phyloP scores from a whole-genome alignment of 2,113 vertebrate species.

The Charadrius vociferus region DNA sequence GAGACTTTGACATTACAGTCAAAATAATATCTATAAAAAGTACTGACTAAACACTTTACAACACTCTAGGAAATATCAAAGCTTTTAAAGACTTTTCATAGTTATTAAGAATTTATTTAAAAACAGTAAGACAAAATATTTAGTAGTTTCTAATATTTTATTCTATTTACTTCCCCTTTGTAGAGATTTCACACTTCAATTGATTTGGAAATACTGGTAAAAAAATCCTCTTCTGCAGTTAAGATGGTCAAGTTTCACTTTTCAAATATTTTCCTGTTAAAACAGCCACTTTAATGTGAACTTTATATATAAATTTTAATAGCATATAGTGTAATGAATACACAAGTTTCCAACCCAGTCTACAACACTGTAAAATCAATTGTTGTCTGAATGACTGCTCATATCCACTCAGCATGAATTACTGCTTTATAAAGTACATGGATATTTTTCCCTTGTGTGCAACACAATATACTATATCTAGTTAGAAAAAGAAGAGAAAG shows the following conservation, averaged over 20 bases:
- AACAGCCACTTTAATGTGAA: slow-evolving; percentile 39
- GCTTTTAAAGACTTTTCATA: neutral
- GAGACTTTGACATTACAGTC: neutral
- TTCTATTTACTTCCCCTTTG: neutral
- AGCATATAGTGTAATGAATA: neutral
- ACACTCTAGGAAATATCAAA: neutral
- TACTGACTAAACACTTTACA: neutral
- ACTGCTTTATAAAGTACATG: slow-evolving; percentile 77
- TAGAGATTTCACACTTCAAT: neutral
- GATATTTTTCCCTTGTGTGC: slow-evolving; percentile 62
- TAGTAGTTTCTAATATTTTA: neutral
- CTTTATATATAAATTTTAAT: slow-evolving; percentile 50
- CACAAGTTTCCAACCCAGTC: slow-evolving; percentile 25
- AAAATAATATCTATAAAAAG: neutral
- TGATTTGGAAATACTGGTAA: neutral
- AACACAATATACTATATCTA: slow-evolving; percentile 37
- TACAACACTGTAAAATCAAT: slow-evolving; percentile 70
- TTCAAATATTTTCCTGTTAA: slow-evolving; percentile 3
- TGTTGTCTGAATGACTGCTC: slow-evolving; percentile 68
- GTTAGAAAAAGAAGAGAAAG: slow-evolving; percentile 48
- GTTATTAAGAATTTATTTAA: neutral
- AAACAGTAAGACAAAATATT: neutral
- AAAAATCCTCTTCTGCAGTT: neutral
- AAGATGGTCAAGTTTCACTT: neutral
- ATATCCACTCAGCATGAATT: slow-evolving; percentile 74